Conservation (phyloP, 2,113 vertebrate genomes). For the Tiliqua scincoides region DNA sequence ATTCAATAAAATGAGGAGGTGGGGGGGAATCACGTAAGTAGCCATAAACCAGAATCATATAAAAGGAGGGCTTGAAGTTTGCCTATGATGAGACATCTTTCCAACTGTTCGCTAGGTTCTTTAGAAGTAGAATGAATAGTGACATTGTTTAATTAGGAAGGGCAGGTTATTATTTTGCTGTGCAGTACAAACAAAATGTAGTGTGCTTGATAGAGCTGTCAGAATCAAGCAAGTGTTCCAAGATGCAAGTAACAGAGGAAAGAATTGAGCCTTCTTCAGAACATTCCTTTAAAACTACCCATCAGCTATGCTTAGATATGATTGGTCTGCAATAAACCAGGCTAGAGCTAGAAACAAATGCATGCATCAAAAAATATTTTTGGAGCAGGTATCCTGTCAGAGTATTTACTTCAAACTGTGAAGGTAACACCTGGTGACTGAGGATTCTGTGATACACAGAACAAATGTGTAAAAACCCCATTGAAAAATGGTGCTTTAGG, state of each 20-base stretch:
- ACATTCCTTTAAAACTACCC: neutral
- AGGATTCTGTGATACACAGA: too few species aligned
- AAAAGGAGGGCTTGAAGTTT: constrained; percentile 33
- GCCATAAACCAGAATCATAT: constrained; percentile 28
- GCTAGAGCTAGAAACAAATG: neutral
- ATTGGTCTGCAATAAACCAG: neutral
- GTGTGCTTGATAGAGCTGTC: neutral
- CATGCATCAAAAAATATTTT: too few species aligned
- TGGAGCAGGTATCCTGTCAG: too few species aligned
- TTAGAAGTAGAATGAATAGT: neutral
- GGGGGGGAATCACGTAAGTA: neutral
- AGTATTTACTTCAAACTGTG: too few species aligned
- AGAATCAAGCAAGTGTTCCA: neutral
- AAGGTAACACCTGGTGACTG: too few species aligned
- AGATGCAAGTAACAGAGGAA: neutral
- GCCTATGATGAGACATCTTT: neutral
- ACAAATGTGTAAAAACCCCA: too few species aligned
- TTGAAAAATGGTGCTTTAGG: too few species aligned
- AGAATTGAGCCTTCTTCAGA: neutral
- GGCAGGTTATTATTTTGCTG: neutral
- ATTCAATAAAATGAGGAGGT: constrained; percentile 2
- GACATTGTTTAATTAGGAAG: neutral
- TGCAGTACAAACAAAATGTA: neutral
- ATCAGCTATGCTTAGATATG: neutral
- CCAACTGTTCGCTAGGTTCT: neutral